A percentile compares a stretch with the other conserved stretches of the same genome.
phyloP scores from a whole-genome alignment of 1,140 invertebrate genomes.

The Paralvinella palmiformis region DNA sequence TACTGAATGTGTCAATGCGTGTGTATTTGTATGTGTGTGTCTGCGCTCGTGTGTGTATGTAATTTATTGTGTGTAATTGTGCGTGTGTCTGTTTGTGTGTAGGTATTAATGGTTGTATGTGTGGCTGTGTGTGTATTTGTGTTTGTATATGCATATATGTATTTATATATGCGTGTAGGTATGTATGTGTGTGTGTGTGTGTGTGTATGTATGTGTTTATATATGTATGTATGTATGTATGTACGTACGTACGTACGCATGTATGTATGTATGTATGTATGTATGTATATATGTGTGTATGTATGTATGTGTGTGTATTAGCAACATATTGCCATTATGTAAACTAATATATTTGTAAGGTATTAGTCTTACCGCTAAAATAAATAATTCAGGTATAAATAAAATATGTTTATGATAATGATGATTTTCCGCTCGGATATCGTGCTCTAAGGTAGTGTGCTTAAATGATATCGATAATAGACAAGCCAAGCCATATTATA shows the following conservation, averaged over 20 bases:
- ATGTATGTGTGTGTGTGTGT: too few species aligned
- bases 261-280: neutral
- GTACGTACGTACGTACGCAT: neutral
- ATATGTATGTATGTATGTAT: neutral
- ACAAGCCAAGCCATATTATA: too few species aligned
- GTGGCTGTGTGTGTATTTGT: neutral
- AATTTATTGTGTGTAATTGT: neutral
- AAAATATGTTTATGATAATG: too few species aligned
- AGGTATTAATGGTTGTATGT: neutral
- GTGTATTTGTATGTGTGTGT: neutral
- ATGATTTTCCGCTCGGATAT: too few species aligned
- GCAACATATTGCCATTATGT: too few species aligned
- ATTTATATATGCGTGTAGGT: neutral
- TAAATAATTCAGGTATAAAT: too few species aligned
- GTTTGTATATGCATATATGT: neutral
- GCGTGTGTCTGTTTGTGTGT: neutral
- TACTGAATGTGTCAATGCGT: neutral
- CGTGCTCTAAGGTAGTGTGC: too few species aligned
- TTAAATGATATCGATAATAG: too few species aligned
- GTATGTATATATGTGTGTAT: neutral
- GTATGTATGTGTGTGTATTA: neutral
- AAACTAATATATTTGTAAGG: too few species aligned
- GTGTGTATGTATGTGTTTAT: too few species aligned
- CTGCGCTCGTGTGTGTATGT: neutral
- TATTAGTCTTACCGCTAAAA: too few species aligned